These are phyloP conservation scores for Sarotherodon lohbergeri DNA, from an alignment of 2,113 vertebrate genomes.

Conservation along the genomic window DNA sequence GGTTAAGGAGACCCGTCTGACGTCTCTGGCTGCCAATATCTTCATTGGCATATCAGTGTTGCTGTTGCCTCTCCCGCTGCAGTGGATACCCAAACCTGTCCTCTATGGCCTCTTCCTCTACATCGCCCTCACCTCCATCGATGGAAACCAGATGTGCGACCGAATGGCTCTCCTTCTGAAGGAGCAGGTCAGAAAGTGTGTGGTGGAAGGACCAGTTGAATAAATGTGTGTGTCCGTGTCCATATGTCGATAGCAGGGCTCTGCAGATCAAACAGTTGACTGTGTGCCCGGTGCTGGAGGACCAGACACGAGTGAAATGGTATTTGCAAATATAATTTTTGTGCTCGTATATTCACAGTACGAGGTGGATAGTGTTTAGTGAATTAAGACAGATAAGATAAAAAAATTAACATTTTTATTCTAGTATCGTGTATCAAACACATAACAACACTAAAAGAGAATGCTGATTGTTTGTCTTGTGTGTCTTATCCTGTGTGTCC, in stretches of 20 bases:
- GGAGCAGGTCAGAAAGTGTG: constrained; percentile 81
- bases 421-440: neutral
- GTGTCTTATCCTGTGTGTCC: constrained; percentile 1
- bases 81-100: constrained; percentile 96
- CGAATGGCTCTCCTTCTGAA: constrained; percentile 93
- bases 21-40: constrained; percentile 85
- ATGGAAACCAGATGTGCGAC: constrained; percentile 95
- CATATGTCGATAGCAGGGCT: constrained; percentile 6
- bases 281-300: neutral
- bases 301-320: neutral
- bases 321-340: constrained; percentile 1
- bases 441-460: neutral
- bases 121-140: constrained; percentile 94
- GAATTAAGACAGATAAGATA: neutral
- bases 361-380: constrained; percentile 54
- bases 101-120: constrained; percentile 97
- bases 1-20: constrained; percentile 92
- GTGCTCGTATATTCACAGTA: constrained; percentile 10
- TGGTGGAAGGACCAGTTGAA: neutral
- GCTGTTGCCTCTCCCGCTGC: constrained; percentile 89
- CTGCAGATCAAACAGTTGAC: constrained; percentile 37
- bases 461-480: neutral
- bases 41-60: constrained; percentile 91
- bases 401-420: neutral
- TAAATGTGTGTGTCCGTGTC: neutral